Evolutionary conservation across 2,113 vertebrate species (phyloP).

Genomic region (Dipodomys stephensi): DNA sequence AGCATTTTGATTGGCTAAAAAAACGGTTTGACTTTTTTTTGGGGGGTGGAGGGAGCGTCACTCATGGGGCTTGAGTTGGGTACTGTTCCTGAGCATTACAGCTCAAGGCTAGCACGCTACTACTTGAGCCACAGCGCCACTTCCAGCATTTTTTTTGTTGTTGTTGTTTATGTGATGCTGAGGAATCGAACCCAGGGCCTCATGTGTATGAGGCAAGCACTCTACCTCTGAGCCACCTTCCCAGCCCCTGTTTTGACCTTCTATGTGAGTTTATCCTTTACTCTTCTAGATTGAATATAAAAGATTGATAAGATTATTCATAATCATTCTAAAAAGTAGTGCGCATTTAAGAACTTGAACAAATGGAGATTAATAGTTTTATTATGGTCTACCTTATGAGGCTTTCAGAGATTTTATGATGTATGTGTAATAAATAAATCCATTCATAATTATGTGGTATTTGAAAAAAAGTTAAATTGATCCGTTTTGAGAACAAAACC

Average conservation of each 20-base stretch:
- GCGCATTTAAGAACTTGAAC: background rate
- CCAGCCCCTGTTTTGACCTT: background rate
- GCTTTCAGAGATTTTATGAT: background rate
- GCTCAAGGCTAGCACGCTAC: too few relatives aligned
- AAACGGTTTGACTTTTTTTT: background rate
- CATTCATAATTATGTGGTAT: background rate
- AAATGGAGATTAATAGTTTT: slow-evolving; percentile 23
- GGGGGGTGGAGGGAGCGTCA: too few relatives aligned
- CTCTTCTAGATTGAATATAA: slow-evolving; percentile 20
- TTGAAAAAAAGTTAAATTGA: background rate
- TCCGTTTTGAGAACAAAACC: background rate
- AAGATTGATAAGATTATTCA: background rate
- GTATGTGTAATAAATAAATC: background rate
- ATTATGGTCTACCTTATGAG: background rate
- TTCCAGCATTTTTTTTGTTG: too few relatives aligned
- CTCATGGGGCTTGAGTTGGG: too few relatives aligned
- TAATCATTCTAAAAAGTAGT: background rate
- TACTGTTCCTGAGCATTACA: too few relatives aligned
- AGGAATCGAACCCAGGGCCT: too few relatives aligned
- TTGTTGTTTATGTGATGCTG: too few relatives aligned
- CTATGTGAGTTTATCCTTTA: background rate
- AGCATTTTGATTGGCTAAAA: slow-evolving; percentile 40
- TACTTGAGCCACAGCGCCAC: too few relatives aligned
- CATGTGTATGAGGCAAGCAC: too few relatives aligned
- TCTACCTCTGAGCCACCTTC: too few relatives aligned